Conservation (phyloP, 2,888 invertebrate species). For the Ctenicera cuprea region DNA sequence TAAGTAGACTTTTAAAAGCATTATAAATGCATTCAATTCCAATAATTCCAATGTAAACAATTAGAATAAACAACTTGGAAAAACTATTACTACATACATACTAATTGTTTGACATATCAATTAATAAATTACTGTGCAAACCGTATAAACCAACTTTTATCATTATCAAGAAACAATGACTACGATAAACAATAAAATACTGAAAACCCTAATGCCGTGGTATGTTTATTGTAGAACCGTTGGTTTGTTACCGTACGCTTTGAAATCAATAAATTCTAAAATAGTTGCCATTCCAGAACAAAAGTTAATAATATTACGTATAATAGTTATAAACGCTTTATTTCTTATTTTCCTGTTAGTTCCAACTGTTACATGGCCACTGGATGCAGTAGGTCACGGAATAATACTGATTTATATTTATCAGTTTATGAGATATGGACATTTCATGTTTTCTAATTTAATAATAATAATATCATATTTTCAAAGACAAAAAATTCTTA, state of each 20-base stretch:
- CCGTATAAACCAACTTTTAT: no score
- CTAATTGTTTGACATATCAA: no score
- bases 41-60: no score
- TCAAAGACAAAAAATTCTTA: neutral
- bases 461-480: neutral
- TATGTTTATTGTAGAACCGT: constrained; percentile 1
- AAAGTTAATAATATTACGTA: neutral
- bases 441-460: neutral
- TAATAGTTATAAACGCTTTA: neutral
- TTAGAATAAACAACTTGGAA: no score
- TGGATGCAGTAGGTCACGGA: neutral
- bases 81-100: no score
- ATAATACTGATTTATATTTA: neutral
- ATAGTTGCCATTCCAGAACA: neutral
- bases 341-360: no score
- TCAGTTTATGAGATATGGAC: neutral
- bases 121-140: no score
- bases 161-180: no score
- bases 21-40: no score
- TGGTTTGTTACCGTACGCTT: neutral
- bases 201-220: neutral
- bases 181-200: neutral
- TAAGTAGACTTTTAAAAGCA: no score
- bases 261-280: constrained; percentile 2
- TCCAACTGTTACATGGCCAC: no score